Conservation (phyloP, 2,797 vertebrate genomes). For the Micromesistius poutassou region DNA sequence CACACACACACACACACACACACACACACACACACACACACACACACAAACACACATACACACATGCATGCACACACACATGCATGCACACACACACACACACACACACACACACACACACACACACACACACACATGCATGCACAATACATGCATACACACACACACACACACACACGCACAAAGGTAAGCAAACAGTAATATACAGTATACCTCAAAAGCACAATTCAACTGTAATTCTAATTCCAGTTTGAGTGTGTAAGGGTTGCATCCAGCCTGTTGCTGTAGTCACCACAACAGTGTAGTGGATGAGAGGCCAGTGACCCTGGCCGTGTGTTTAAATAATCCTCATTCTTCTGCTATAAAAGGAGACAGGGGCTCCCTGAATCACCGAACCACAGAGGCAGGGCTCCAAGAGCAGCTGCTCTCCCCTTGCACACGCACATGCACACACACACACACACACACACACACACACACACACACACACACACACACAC, state of each 20-base stretch:
- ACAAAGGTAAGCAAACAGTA: neutral
- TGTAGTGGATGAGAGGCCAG: constrained; percentile 63
- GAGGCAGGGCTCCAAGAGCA: constrained; percentile 48
- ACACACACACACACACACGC: constrained; percentile 1
- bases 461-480: neutral
- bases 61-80: neutral
- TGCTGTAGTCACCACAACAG: constrained; percentile 46
- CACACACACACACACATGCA: too few species aligned
- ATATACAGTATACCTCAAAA: neutral
- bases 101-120: too few species aligned
- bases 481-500: neutral
- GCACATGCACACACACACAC: neutral
- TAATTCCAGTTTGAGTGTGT: neutral
- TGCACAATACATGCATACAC: neutral
- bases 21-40: neutral
- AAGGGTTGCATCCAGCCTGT: constrained; percentile 7
- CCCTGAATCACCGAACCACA: constrained; percentile 71
- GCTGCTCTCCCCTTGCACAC: constrained; percentile 25
- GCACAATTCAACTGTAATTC: neutral
- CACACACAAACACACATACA: neutral
- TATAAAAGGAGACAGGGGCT: constrained; percentile 89
- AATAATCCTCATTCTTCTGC: constrained; percentile 86
- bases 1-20: neutral
- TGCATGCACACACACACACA: neutral
- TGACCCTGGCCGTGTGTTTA: constrained; percentile 70